Evolutionary conservation across 2,113 vertebrate species (phyloP), one percentile per base, ranked within the genome.

Genomic region (Probosciger aterrimus): DNA sequence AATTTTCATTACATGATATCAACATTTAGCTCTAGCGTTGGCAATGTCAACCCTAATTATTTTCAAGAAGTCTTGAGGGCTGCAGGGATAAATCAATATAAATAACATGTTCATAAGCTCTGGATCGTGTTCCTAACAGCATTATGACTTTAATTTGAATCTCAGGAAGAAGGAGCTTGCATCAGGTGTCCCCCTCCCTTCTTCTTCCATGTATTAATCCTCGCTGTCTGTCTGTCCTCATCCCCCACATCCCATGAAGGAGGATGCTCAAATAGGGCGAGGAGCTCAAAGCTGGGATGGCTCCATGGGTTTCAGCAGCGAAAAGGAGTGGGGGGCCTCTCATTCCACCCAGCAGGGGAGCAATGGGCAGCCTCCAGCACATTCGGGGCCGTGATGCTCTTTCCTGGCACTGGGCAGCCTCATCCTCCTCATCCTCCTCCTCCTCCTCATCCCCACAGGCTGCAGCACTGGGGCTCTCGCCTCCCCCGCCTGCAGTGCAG

Each of bases 21-120:
- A 95, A 74, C 71, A 49, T 93, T 95, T 88, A 96, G 95, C 95
- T 95, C 95, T 27, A 84, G 95, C 35, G 4, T 71, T 92, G 92
- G 94, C 95, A 70, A 37, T 83, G 95, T 82, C 98, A 96, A 67
- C 95, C 94, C 96, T 95, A 95, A 95, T 97, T 97, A 96, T 97
- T 97, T 96, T 97, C 96, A 74, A 94, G 85, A 88, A 82, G 95
- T 78, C 96, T 95, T 95, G 95, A 97, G 93, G 94, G 95, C 95
- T 97, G 85, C 10, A 25, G 93, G 94, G 95, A 96, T 97, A 94
- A 97, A 98, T 97, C 93, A 92, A 95, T 95, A 95, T 79, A 92
- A 97, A 92, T 94, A 96, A 90, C 94, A 60, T 81, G 94, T 95
- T 96, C 93, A 89, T 93, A 92, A 96, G 88, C 91, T 92, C 81